Evolutionary conservation across 1,140 invertebrate species (phyloP).

Genomic region (Aphidius gifuensis): DNA sequence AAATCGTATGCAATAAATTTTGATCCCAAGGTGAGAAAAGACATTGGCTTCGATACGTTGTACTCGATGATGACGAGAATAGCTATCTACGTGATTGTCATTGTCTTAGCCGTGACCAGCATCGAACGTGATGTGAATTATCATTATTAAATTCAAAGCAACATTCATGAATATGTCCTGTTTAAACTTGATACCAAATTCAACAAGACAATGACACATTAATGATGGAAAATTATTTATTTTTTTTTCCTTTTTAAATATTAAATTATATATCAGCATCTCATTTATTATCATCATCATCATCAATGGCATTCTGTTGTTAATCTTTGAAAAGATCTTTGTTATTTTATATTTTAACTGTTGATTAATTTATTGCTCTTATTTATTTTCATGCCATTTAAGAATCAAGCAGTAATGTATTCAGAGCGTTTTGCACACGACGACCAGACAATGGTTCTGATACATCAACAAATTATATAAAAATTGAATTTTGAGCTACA

Average conservation of each 20-base stretch:
- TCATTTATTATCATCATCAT: no score
- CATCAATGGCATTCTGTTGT: no score
- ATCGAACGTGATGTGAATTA: slow-evolving; percentile 27
- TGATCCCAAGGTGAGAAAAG: slow-evolving; percentile 23
- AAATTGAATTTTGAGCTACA: no score
- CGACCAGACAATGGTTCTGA: slow-evolving; percentile 27
- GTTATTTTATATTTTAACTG: no score
- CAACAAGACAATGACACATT: no score
- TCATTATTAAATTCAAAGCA: slow-evolving; percentile 1
- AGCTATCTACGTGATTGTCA: slow-evolving; percentile 29
- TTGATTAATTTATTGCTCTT: no score
- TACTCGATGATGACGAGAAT: slow-evolving; percentile 27
- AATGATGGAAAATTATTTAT: no score
- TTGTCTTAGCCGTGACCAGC: slow-evolving; percentile 24
- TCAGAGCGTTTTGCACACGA: slow-evolving; percentile 28
- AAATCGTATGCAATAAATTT: slow-evolving; percentile 22
- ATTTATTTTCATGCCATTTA: slow-evolving; percentile 1
- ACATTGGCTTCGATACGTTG: slow-evolving; percentile 24
- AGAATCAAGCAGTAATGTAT: slow-evolving; percentile 26
- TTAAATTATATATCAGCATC: no score
- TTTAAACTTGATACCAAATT: neutral
- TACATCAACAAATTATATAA: no score
- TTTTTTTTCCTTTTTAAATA: no score
- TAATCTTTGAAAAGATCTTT: no score
- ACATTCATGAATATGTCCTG: neutral